A percentile compares a stretch with the other conserved stretches of the same genome.
Conservation (phyloP, 2,888 invertebrate species). For the Ophraella communa region DNA sequence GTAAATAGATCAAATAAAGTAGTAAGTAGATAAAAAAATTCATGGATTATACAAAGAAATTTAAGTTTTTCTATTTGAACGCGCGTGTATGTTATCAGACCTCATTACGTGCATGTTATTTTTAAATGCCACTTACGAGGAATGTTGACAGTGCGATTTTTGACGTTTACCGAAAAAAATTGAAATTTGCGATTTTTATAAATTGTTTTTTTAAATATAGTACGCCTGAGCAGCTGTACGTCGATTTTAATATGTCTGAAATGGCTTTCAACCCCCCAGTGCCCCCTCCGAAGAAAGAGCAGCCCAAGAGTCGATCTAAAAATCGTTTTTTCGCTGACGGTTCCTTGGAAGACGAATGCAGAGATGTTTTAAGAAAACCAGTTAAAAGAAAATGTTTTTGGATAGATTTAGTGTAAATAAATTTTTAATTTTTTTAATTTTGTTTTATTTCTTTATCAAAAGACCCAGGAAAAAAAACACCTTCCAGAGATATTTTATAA, state of each 20-base stretch:
- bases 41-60: too few relatives aligned
- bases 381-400: conserved; percentile 36
- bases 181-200: too few relatives aligned
- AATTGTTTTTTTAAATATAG: conserved; percentile 57
- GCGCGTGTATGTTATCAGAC: too few relatives aligned
- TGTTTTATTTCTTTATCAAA: not conserved
- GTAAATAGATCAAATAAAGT: too few relatives aligned
- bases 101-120: too few relatives aligned
- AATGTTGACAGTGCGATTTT: too few relatives aligned
- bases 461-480: not conserved
- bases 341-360: conserved; percentile 61
- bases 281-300: conserved; percentile 66
- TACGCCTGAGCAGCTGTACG: conserved; percentile 68
- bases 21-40: too few relatives aligned
- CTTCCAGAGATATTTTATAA: too few relatives aligned
- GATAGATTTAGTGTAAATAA: conserved; percentile 32
- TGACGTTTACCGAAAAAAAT: too few relatives aligned
- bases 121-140: too few relatives aligned
- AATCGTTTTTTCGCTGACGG: conserved; percentile 48
- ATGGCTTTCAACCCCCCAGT: conserved; percentile 79
- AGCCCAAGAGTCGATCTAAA: conserved; percentile 53
- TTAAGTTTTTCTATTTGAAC: too few relatives aligned
- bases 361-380: conserved; percentile 51
- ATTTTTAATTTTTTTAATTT: not conserved
- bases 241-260: conserved; percentile 70